phyloP scores from a whole-genome alignment of 2,113 vertebrate genomes.

The Cyanocitta stelleri region DNA sequence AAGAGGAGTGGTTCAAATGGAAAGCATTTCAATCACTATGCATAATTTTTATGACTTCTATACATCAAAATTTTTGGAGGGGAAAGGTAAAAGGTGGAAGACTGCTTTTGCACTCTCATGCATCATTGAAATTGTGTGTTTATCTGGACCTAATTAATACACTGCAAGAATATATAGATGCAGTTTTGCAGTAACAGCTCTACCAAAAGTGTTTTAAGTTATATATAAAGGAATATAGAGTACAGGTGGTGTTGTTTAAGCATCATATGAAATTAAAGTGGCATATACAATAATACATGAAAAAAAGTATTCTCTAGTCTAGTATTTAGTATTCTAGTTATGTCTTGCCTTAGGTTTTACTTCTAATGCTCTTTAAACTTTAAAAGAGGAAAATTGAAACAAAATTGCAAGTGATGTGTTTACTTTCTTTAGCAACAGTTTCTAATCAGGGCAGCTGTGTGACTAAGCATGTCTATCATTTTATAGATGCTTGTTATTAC shows the following conservation, averaged over 20 bases:
- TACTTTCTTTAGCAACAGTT: neutral
- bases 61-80: accelerated
- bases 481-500: neutral
- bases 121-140: neutral
- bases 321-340: neutral
- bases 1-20: neutral
- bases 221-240: neutral
- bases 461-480: neutral
- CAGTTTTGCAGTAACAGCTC: neutral
- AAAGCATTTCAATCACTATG: neutral
- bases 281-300: neutral
- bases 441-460: neutral
- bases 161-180: neutral
- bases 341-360: neutral
- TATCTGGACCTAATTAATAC: neutral
- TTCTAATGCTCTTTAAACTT: neutral
- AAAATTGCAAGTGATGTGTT: neutral
- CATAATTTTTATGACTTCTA: neutral
- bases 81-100: neutral
- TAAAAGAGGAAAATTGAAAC: neutral
- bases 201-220: neutral
- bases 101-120: neutral
- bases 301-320: neutral
- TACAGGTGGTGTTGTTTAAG: neutral
- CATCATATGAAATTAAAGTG: neutral